Base-by-base conservation (phyloP, 2,113 vertebrate species). In the Saiga tatarica region DNA sequence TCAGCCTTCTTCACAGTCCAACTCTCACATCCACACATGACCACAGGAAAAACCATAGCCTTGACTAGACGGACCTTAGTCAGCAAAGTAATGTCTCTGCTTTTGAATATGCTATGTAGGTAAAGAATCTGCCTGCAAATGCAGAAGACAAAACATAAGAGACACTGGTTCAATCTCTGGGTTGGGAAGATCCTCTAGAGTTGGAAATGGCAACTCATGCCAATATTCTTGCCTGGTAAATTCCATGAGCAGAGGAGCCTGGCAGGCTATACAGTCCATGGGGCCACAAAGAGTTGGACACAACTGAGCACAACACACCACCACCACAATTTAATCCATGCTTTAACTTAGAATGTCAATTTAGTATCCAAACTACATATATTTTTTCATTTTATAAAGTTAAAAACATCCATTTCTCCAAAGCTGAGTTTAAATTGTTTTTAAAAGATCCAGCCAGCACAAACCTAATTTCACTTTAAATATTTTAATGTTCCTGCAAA, bases 371-470 rank as follows among this genome's bases (percentile, higher is more conserved):
- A 30, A 19, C 16, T 64, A 64, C 2, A 28, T 79, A 53, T 33
- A 33, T 79, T 25, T 12, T 79, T 94, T 57, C 4, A 78, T 45
- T 91, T 94, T 15, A 79, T 33, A 84, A 7, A 95, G 96, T 96
- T 97, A 92, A 94, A 87, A 94, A 81, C 94, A 94, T 55, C 4
- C 74, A 89, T 6, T 84, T 60, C 10, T 78, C 33, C n/a, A 85
- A 85, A 89, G 7, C 5, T 59, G 36, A 94, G 59, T 52, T 95
- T 96, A 91, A 98, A 86, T 42, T 92, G 30, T 88, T 74, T 81
- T 67, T 33, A 91, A 79, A 74, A 71, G 25, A 86, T 50, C 16
- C 2, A 85, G 3, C 2, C 7, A 2, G 52, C 3, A 52, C 1
- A 87, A 76, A 82, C 45, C 17, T 85, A 62, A 93, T 59, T 90